Conservation (phyloP, 2,113 vertebrate species). For the Pelodiscus sinensis region DNA sequence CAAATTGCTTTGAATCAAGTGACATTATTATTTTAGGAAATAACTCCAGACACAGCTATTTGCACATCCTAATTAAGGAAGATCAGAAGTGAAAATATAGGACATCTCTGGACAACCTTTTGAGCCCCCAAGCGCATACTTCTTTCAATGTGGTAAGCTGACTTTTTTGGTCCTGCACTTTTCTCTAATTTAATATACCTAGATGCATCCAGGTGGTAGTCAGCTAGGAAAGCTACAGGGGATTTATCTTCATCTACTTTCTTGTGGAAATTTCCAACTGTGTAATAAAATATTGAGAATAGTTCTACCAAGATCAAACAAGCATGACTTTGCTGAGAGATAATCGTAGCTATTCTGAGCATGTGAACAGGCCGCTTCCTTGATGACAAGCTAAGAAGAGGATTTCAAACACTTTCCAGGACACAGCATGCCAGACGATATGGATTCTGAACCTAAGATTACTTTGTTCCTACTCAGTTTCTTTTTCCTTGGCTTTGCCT, state of each 20-base stretch:
- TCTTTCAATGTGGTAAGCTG: not conserved
- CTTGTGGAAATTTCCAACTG: not conserved
- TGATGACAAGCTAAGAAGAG: not conserved
- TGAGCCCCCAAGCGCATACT: not conserved
- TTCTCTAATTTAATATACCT: constrained; percentile 29
- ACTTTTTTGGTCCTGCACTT: constrained; percentile 7
- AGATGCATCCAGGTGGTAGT: not conserved
- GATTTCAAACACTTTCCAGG: not conserved
- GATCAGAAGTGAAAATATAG: not conserved
- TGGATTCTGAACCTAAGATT: not conserved
- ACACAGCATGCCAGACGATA: not conserved
- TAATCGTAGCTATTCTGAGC: not conserved
- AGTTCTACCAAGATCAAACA: not conserved
- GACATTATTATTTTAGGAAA: not conserved
- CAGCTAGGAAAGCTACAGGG: not conserved
- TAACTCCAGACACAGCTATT: not conserved
- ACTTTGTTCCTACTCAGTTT: not conserved
- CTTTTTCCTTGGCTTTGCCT: not conserved
- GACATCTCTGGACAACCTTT: not conserved
- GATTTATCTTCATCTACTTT: not conserved
- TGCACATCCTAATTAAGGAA: not conserved
- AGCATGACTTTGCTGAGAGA: not conserved
- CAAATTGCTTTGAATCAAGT: not conserved
- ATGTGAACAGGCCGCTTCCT: not conserved
- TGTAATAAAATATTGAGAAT: constrained; percentile 15